A percentile compares a stretch with the other conserved stretches of the same genome.
phyloP scores from a whole-genome alignment of 2,888 invertebrate genomes.

The Druceiella hillmani region DNA sequence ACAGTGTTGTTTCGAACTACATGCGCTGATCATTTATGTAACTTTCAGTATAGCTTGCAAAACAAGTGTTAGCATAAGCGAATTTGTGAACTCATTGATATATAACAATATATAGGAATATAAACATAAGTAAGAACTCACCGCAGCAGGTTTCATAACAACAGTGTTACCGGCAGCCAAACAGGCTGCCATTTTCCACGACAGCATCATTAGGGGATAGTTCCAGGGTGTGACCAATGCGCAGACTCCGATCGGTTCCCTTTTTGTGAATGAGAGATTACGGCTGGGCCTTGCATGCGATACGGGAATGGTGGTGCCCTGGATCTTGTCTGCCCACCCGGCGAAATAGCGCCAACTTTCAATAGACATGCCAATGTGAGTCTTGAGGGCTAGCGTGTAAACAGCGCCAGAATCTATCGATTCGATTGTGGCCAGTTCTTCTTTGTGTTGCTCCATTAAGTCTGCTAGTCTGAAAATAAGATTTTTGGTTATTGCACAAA shows the following conservation, averaged over 20 bases:
- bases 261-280: constrained; percentile 81
- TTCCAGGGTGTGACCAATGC: constrained; percentile 96
- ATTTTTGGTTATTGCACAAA: too few species aligned
- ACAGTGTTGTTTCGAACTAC: too few species aligned
- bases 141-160: constrained; percentile 91
- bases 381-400: constrained; percentile 92
- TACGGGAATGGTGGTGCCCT: constrained; percentile 88
- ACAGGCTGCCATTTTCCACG: constrained; percentile 98
- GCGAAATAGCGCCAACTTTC: constrained; percentile 97
- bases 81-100: background rate
- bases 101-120: background rate
- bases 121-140: constrained; percentile 31
- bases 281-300: constrained; percentile 80
- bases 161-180: constrained; percentile 95
- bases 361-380: constrained; percentile 96
- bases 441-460: constrained; percentile 90
- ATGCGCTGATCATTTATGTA: too few species aligned
- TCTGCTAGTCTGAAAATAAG: constrained; percentile 69
- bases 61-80: too few species aligned
- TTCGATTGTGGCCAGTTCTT: constrained; percentile 93
- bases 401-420: constrained; percentile 94
- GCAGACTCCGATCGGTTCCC: constrained; percentile 91
- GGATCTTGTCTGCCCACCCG: constrained; percentile 95
- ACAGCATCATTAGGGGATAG: constrained; percentile 97
- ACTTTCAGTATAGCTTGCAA: too few species aligned